A percentile compares a stretch with the other conserved stretches of the same genome.
phyloP scores from a whole-genome alignment of 1,140 invertebrate species.

The Drosophila prosaltans region DNA sequence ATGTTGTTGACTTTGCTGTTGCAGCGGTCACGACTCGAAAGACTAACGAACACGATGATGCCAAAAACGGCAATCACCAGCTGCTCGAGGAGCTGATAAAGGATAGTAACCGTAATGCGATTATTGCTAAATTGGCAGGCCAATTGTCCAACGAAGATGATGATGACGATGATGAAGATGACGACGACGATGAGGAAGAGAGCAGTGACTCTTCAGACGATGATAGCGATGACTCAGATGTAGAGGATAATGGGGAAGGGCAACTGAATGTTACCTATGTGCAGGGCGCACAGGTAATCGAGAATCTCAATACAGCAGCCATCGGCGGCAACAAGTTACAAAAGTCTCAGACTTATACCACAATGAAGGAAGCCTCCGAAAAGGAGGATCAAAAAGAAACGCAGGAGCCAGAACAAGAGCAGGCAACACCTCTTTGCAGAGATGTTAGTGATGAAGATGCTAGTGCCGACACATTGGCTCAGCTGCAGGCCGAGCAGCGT shows the following conservation, averaged over 20 bases:
- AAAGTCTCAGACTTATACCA: constrained; percentile 77
- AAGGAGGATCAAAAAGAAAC: constrained; percentile 18
- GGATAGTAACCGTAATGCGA: constrained; percentile 78
- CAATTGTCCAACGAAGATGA: constrained; percentile 66
- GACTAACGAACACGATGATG: constrained; percentile 50
- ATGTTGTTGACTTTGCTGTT: constrained; percentile 72
- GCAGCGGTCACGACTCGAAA: constrained; percentile 23
- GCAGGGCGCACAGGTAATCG: constrained; percentile 78
- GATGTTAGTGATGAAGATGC: constrained; percentile 17
- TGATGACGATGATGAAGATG: constrained; percentile 58
- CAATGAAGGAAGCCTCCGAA: constrained; percentile 60
- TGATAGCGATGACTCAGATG: constrained; percentile 70
- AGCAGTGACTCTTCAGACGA: constrained; percentile 71
- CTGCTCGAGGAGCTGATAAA: constrained; percentile 72
- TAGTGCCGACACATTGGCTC: constrained; percentile 52
- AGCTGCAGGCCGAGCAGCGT: constrained; percentile 76
- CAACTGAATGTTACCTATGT: constrained; percentile 66
- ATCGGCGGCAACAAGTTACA: constrained; percentile 57
- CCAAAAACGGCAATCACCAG: constrained; percentile 74
- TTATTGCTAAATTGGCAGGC: constrained; percentile 66
- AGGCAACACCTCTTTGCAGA: neutral
- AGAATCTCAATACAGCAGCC: constrained; percentile 75
- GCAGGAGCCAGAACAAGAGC: constrained; percentile 15
- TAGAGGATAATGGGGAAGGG: constrained; percentile 66
- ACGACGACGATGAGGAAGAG: constrained; percentile 47